These are phyloP conservation scores for Hephaestus fuliginosus DNA, from an alignment of 2,797 vertebrate genomes.

Conservation along the genomic window DNA sequence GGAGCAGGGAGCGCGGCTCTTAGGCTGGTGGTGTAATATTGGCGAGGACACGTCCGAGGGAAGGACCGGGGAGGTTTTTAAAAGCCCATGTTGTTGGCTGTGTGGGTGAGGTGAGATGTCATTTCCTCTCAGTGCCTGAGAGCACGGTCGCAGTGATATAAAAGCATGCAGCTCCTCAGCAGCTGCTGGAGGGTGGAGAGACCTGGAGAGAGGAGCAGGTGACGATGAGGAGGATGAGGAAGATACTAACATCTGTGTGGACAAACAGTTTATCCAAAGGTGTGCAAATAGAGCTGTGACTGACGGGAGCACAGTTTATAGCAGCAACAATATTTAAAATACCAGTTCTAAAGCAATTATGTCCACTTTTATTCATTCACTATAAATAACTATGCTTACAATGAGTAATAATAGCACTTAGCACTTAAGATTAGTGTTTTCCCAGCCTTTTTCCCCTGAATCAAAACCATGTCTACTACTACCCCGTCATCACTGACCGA, in stretches of 20 bases:
- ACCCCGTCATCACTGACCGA: not conserved
- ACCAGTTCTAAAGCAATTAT: not conserved
- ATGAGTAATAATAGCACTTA: not conserved
- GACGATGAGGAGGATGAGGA: conserved; percentile 24
- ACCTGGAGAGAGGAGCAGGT: conserved; percentile 19
- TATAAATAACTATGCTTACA: not conserved
- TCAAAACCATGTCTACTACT: not conserved
- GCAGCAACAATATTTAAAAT: not conserved
- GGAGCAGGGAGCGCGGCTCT: conserved; percentile 58
- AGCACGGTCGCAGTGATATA: conserved; percentile 64
- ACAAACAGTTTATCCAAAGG: not conserved
- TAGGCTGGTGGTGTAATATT: conserved; percentile 58
- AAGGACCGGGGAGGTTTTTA: conserved; percentile 67
- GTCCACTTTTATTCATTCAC: not conserved
- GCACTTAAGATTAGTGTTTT: not conserved
- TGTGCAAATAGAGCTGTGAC: not conserved
- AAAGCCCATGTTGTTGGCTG: conserved; percentile 67
- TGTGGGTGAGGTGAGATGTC: conserved; percentile 73
- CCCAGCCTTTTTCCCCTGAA: not conserved
- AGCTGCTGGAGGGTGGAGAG: conserved; percentile 41
- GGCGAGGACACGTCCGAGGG: conserved; percentile 53
- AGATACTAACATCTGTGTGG: too few relatives aligned
- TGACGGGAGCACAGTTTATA: not conserved
- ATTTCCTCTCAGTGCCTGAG: conserved; percentile 65
- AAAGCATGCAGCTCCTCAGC: conserved; percentile 45